Evolutionary conservation across 2,113 vertebrate species (phyloP).

Genomic region (Cavia porcellus): DNA sequence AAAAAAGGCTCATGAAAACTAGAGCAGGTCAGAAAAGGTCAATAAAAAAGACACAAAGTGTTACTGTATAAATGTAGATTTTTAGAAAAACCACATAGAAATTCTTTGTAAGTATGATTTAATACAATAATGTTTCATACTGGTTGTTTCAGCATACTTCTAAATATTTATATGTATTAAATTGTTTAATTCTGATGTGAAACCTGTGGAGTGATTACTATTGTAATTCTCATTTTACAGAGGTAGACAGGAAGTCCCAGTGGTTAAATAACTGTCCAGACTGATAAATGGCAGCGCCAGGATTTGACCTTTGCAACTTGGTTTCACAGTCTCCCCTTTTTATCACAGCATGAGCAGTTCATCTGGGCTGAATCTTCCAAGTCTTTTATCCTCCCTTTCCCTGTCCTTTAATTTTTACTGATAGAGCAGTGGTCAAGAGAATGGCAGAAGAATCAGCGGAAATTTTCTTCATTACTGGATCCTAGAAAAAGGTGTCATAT

Average conservation of each 20-base stretch:
- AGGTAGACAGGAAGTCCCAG: not conserved
- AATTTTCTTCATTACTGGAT: not conserved
- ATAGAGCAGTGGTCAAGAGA: too few relatives aligned
- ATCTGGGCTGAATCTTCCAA: not conserved
- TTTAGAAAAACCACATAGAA: not conserved
- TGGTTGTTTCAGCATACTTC: not conserved
- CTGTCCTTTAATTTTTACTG: not conserved
- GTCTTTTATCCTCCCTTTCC: not conserved
- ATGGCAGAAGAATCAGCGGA: not conserved
- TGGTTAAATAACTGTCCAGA: not conserved
- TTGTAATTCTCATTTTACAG: not conserved
- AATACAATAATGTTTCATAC: not conserved
- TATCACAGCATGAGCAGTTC: too few relatives aligned
- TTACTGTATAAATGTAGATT: not conserved
- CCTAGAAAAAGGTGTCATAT: not conserved
- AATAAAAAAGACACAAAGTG: not conserved
- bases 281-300: not conserved
- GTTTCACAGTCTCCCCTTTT: not conserved
- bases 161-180: too few relatives aligned
- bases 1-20: not conserved
- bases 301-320: too few relatives aligned
- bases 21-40: not conserved
- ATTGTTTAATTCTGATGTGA: not conserved
- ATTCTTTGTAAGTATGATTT: not conserved
- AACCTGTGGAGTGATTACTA: too few relatives aligned